Evolutionary conservation across 2,797 vertebrate genomes (phyloP).

Genomic region (Podarcis lilfordi): DNA sequence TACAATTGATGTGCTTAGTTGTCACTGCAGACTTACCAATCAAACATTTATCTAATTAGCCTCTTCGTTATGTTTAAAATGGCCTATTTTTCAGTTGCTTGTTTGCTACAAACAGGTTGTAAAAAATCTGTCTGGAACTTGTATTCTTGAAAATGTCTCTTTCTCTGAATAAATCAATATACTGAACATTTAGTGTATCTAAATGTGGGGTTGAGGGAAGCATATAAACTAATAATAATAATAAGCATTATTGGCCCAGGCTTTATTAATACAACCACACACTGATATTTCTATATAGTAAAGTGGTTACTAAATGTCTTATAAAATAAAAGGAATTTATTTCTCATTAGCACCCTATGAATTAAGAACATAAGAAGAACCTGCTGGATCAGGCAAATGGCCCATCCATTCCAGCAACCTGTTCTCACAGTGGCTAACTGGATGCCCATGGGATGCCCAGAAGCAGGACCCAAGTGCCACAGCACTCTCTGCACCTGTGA

Average conservation of each 20-base stretch:
- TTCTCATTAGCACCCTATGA: no score
- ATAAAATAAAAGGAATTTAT: no score
- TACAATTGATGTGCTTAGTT: neutral
- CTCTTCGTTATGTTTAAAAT: slow-evolving; percentile 19
- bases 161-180: neutral
- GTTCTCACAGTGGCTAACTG: no score
- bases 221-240: neutral
- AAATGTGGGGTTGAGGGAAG: no score
- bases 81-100: slow-evolving; percentile 45
- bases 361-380: no score
- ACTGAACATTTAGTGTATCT: neutral
- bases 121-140: neutral
- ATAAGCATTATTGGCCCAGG: neutral
- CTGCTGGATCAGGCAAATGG: no score
- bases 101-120: slow-evolving; percentile 1
- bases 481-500: no score
- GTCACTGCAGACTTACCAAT: slow-evolving; percentile 30
- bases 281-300: no score
- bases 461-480: no score
- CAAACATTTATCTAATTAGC: slow-evolving; percentile 47
- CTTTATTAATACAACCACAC: slow-evolving; percentile 20
- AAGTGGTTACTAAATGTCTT: no score
- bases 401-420: no score
- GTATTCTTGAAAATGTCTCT: slow-evolving; percentile 23
- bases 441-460: no score